These are phyloP conservation scores for Drosophila leontia DNA, from an alignment of 1,140 invertebrate species.

Conservation along the genomic window DNA sequence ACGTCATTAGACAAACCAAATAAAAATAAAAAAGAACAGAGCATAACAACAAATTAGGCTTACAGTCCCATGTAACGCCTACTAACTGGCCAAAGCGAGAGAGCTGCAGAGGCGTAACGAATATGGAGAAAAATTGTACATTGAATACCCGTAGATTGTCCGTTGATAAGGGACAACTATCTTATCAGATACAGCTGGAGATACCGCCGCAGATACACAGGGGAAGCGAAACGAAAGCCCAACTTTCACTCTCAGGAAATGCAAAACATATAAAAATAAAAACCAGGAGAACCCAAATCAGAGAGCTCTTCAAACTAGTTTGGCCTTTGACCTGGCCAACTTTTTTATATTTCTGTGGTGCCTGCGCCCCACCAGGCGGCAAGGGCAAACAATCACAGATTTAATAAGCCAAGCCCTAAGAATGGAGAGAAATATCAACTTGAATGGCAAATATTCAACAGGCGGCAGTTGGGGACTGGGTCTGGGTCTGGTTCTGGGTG, in stretches of 20 bases:
- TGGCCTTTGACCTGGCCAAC: constrained; percentile 41
- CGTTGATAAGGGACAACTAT: constrained; percentile 52
- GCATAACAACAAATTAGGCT: constrained; percentile 42
- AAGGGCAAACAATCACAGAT: constrained; percentile 45
- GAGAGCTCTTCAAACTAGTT: constrained; percentile 36
- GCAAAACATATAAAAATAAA: background rate
- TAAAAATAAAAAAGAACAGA: constrained; percentile 5
- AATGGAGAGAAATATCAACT: constrained; percentile 13
- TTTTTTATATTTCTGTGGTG: constrained; percentile 21
- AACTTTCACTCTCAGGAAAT: constrained; percentile 45
- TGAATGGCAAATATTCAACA: constrained; percentile 52
- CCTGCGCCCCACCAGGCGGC: constrained; percentile 15
- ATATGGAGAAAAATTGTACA: constrained; percentile 45
- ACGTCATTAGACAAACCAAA: constrained; percentile 39
- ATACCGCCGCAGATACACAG: constrained; percentile 10
- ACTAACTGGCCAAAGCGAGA: constrained; percentile 2
- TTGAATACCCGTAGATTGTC: constrained; percentile 40
- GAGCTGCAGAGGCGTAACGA: constrained; percentile 59
- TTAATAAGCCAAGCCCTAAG: constrained; percentile 57
- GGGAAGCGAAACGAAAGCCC: constrained; percentile 21
- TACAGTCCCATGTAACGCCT: constrained; percentile 43
- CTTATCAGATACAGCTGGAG: constrained; percentile 38
- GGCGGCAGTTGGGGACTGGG: constrained; percentile 23
- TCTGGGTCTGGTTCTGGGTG: background rate
- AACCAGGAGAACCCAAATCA: constrained; percentile 32